Percentiles rank a stretch among this genome's conserved stretches.
These are phyloP conservation scores for Agelas oroides DNA, from an alignment of 37 sponge, comb jelly and placozoan genomes.

Conservation along the genomic window DNA sequence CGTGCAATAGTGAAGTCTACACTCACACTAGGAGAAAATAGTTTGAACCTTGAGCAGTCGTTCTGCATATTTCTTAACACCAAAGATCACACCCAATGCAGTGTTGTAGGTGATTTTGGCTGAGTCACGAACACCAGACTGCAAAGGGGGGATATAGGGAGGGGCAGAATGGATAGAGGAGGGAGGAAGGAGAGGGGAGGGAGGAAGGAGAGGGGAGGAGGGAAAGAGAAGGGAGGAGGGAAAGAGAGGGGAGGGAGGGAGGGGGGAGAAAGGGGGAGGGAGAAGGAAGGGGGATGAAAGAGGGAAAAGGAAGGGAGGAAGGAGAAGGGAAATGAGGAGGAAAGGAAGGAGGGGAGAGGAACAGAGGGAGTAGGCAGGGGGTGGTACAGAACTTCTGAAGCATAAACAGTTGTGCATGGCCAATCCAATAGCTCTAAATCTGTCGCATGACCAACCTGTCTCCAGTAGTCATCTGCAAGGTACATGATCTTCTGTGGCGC, in stretches of 20 bases:
- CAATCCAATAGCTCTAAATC: too few relatives aligned
- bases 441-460: constrained; percentile 59
- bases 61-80: constrained; percentile 92
- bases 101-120: constrained; percentile 76
- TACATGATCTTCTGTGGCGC: constrained; percentile 98
- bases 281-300: not conserved
- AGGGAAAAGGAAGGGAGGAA: not conserved
- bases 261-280: not conserved
- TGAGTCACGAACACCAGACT: constrained; percentile 79
- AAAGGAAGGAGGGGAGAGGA: not conserved
- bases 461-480: constrained; percentile 86
- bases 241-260: too few relatives aligned
- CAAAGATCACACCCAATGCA: constrained; percentile 87
- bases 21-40: too few relatives aligned
- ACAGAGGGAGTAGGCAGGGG: too few relatives aligned
- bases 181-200: too few relatives aligned
- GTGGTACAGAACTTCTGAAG: too few relatives aligned
- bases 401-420: too few relatives aligned
- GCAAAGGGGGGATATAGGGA: not conserved
- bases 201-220: too few relatives aligned
- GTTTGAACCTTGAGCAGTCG: constrained; percentile 41
- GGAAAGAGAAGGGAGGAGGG: too few relatives aligned
- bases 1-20: not conserved
- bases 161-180: too few relatives aligned
- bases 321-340: not conserved